phyloP scores from a whole-genome alignment of 2,113 vertebrate species.

The Aldabrachelys gigantea region DNA sequence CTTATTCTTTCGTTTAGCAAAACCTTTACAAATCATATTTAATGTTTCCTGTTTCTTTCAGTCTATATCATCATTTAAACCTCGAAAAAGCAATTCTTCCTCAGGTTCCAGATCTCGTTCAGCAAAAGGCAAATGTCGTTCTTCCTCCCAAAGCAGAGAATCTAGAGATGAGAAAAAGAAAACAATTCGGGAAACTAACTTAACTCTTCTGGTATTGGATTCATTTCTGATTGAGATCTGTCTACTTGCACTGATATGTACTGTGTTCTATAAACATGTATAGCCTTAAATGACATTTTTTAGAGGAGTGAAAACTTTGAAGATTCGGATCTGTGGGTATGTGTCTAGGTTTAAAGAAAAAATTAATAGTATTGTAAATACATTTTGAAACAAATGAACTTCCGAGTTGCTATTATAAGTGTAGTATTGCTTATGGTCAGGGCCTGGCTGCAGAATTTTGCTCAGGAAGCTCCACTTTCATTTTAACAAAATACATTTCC shows the following conservation, averaged over 20 bases:
- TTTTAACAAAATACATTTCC: not conserved
- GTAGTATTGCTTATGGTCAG: not conserved
- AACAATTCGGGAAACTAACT: constrained; percentile 78
- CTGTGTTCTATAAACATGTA: not conserved
- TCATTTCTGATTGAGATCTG: not conserved
- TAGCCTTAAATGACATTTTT: not conserved
- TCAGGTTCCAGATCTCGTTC: constrained; percentile 85
- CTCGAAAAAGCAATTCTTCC: constrained; percentile 79
- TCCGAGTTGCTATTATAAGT: not conserved
- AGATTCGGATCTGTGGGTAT: not conserved
- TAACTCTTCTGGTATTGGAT: constrained; percentile 80
- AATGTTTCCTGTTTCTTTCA: constrained; percentile 27
- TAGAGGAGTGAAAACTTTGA: not conserved
- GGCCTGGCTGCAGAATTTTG: not conserved
- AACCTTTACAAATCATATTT: not conserved
- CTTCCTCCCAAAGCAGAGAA: constrained; percentile 81
- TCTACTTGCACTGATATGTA: too few species aligned
- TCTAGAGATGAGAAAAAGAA: constrained; percentile 75
- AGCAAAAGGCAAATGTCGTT: constrained; percentile 76
- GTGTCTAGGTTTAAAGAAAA: not conserved
- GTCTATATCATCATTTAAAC: constrained; percentile 76
- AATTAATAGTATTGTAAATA: not conserved
- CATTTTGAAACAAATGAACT: not conserved
- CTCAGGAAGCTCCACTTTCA: not conserved
- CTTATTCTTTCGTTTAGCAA: not conserved